Percentiles rank a stretch among this genome's conserved stretches.
phyloP scores from a whole-genome alignment of 2,888 invertebrate genomes.

The Amaurobius ferox region DNA sequence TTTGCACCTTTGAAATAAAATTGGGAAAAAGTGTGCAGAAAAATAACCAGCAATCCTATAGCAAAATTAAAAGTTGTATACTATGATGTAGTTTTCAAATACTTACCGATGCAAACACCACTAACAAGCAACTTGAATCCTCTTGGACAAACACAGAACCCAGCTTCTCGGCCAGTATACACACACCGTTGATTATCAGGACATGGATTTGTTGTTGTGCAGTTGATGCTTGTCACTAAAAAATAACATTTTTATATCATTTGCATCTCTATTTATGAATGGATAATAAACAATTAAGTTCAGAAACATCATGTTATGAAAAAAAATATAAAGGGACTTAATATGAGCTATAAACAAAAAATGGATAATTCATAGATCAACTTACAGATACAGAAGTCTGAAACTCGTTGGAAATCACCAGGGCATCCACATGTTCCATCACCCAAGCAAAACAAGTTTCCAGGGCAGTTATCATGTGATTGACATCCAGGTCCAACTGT shows the following conservation, averaged over 20 bases:
- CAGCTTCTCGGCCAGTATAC: conserved; percentile 90
- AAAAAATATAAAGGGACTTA: too few species aligned
- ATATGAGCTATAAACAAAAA: too few species aligned
- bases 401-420: conserved; percentile 73
- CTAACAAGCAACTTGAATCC: conserved; percentile 81
- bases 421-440: conserved; percentile 75
- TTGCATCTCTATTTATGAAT: too few species aligned
- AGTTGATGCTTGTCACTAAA: conserved; percentile 73
- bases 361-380: background rate
- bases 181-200: conserved; percentile 90
- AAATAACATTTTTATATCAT: too few species aligned
- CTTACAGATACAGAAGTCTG: conserved; percentile 75
- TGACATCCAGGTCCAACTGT: conserved; percentile 74
- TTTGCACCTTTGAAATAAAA: too few species aligned
- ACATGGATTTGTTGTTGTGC: conserved; percentile 83
- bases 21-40: too few species aligned
- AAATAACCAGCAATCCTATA: too few species aligned
- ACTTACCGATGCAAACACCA: conserved; percentile 74
- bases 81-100: too few species aligned
- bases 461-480: conserved; percentile 74
- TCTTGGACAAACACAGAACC: conserved; percentile 94
- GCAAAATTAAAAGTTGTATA: too few species aligned
- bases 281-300: too few species aligned
- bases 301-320: too few species aligned
- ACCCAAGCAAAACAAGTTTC: conserved; percentile 74